Evolutionary conservation across 2,888 invertebrate species (phyloP), one percentile per base, ranked within the genome.

Genomic region (Campoplex nolae): DNA sequence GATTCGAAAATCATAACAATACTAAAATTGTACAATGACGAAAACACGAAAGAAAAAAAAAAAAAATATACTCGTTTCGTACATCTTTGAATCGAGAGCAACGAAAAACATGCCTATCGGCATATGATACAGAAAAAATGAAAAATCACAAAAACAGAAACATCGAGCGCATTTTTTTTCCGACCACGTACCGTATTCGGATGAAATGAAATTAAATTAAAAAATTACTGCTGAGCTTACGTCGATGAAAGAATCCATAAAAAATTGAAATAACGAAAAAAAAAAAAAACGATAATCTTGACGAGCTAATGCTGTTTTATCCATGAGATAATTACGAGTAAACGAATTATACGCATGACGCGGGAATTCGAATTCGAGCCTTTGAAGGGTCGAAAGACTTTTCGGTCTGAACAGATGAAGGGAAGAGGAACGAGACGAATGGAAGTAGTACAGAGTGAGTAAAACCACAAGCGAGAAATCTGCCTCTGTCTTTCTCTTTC

Each of bases 381-480:
- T 23, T 48, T 45, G 48, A 71, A 38, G 68, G 42, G 23, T 68
- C 45, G 45, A 71, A 32, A 16, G 48, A 28, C 38, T 48, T 71
- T 48, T 16, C 18, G 9, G 45, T 45, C 28, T 45, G 1, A 28
- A 13, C 23, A 45, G 11, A n/a, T 13, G 35, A 48, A 73, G 51
- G 23, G 16, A 32, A 23, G 51, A 62, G 68, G 32, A 8, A 16
- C 6, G 28, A 16, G 23, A 35, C 4, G 62, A 71, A 51, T 54
- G 71, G 16, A 56, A 45, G 58, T 9, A 42, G 32, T 58, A 58
- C 56, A 35, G 48, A 76, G 68, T 70, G 82, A 76, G 70, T 62
- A 58, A n/a, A 11, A 51, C 51, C 48, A 28, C 11, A 81, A 84
- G 81, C 78, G 80, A 84, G 79, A 78, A 65, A 62, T 62, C 13